phyloP scores from a whole-genome alignment of 2,113 vertebrate species.

The Rhinopomastus cyanomelas region DNA sequence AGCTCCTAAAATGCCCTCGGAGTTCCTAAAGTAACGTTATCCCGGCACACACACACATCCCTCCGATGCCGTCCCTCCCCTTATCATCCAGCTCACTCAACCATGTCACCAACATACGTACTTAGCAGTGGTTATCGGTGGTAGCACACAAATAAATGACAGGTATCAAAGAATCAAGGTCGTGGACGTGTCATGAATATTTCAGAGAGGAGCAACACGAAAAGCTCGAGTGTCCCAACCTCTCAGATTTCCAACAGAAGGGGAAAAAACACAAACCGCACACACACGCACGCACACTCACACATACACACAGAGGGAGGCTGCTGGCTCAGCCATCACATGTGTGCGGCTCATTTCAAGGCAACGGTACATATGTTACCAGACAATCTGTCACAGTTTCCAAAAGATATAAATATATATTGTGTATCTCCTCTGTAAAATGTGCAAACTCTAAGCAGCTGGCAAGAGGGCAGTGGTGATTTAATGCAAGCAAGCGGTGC shows the following conservation, averaged over 20 bases:
- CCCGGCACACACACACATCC: background rate
- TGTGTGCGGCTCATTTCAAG: conserved; percentile 41
- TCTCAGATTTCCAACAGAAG: conserved; percentile 53
- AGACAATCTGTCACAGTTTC: conserved; percentile 70
- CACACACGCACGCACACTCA: background rate
- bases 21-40: conserved; percentile 29
- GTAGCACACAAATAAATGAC: conserved; percentile 58
- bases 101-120: conserved; percentile 55
- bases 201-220: conserved; percentile 44
- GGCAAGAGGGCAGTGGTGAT: conserved; percentile 71
- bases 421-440: conserved; percentile 35
- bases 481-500: conserved; percentile 71
- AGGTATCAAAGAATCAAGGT: conserved; percentile 65
- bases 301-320: background rate
- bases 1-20: conserved; percentile 33
- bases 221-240: conserved; percentile 29
- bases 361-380: conserved; percentile 57
- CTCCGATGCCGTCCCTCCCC: conserved; percentile 13
- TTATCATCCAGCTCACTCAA: conserved; percentile 49
- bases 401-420: conserved; percentile 60
- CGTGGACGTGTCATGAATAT: conserved; percentile 50
- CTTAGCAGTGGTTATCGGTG: conserved; percentile 57
- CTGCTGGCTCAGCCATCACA: conserved; percentile 35
- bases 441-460: conserved; percentile 73
- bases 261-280: conserved; percentile 10